Percentiles rank a stretch among this genome's conserved stretches.
These are phyloP conservation scores for Ciconia stormi DNA, from an alignment of 2,113 vertebrate species.

Conservation along the genomic window DNA sequence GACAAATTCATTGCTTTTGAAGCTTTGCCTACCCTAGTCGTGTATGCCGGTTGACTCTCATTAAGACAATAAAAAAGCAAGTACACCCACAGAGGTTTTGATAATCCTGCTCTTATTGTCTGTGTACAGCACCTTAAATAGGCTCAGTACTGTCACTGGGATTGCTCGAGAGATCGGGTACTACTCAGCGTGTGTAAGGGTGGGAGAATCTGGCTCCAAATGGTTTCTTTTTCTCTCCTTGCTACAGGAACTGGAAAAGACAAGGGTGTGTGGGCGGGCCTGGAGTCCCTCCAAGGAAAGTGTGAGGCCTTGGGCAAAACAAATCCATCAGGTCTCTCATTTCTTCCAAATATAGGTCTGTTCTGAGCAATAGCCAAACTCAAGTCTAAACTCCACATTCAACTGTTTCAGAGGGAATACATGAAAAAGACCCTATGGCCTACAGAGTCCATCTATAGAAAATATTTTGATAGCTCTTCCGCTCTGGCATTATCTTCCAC, in stretches of 20 bases:
- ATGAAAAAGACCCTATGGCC: constrained; percentile 58
- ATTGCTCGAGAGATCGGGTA: background rate
- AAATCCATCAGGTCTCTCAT: constrained; percentile 75
- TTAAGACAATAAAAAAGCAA: background rate
- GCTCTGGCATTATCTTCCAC: background rate
- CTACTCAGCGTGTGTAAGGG: constrained; percentile 40
- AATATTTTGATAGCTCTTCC: constrained; percentile 61
- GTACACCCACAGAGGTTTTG: background rate
- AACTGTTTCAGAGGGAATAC: constrained; percentile 67
- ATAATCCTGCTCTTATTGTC: background rate
- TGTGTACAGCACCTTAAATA: background rate
- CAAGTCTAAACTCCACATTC: constrained; percentile 64
- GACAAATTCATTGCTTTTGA: background rate
- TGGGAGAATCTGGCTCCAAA: constrained; percentile 21
- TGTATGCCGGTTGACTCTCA: background rate
- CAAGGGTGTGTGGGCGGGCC: constrained; percentile 74
- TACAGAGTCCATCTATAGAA: constrained; percentile 40
- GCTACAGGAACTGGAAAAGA: constrained; percentile 74
- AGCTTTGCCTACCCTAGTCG: background rate
- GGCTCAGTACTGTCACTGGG: background rate
- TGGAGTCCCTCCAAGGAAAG: constrained; percentile 77
- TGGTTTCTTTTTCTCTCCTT: constrained; percentile 45
- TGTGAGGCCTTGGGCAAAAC: constrained; percentile 81
- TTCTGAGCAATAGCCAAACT: constrained; percentile 76
- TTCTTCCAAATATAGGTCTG: constrained; percentile 81